These are phyloP conservation scores for Arenaria interpres DNA, from an alignment of 2,113 vertebrate species.

Conservation along the genomic window DNA sequence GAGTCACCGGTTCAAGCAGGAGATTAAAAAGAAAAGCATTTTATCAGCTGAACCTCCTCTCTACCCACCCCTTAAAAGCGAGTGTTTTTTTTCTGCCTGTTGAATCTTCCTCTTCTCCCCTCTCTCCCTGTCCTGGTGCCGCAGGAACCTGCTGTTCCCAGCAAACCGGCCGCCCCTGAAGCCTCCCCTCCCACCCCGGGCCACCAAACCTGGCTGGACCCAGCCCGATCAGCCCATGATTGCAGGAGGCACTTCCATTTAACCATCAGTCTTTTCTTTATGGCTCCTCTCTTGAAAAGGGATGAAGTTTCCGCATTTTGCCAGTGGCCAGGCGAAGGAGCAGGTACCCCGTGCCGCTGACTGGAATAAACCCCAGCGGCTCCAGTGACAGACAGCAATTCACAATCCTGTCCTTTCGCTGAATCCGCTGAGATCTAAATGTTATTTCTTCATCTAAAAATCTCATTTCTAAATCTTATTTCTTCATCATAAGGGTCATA, in stretches of 20 bases:
- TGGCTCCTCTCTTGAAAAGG: not conserved
- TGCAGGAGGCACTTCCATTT: not conserved
- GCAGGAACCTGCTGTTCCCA: not conserved
- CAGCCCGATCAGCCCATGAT: not conserved
- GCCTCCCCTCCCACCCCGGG: not conserved
- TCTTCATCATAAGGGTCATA: not conserved
- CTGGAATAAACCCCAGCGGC: not conserved
- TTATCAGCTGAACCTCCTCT: not conserved
- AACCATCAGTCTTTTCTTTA: not conserved
- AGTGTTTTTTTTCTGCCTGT: not conserved
- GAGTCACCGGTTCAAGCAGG: not conserved
- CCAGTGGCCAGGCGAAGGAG: rapidly evolving
- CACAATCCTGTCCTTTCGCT: not conserved
- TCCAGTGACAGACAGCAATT: not conserved
- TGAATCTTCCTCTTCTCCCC: not conserved
- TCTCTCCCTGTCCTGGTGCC: not conserved
- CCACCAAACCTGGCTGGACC: not conserved
- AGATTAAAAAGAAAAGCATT: not conserved
- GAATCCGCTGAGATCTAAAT: not conserved
- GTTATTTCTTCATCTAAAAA: not conserved
- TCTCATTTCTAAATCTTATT: not conserved
- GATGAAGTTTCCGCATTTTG: not conserved
- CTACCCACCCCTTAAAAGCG: not conserved
- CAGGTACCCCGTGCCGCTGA: rapidly evolving
- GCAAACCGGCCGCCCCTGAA: not conserved